Evolutionary conservation across 2,888 invertebrate genomes (phyloP).

Genomic region (Geophilus truncorum): DNA sequence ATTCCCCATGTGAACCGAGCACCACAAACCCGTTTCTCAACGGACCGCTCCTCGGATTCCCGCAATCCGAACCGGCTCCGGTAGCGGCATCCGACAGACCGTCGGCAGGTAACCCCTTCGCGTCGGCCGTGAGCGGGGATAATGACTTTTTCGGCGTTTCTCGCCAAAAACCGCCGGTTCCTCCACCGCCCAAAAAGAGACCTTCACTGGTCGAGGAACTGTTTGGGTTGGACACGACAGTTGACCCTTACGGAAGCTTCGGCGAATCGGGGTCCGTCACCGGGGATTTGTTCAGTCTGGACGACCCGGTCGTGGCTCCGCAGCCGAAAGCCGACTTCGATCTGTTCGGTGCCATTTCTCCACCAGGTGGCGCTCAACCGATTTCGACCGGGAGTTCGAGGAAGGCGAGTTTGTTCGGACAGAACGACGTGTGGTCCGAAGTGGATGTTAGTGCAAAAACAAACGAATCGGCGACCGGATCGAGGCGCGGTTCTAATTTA

Average conservation of each 20-base stretch:
- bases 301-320: not conserved
- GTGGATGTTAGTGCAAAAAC: not conserved
- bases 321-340: not conserved
- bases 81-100: too few relatives aligned
- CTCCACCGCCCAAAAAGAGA: not conserved
- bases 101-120: not conserved
- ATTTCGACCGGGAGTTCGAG: not conserved
- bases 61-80: not conserved
- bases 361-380: not conserved
- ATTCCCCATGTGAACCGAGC: not conserved
- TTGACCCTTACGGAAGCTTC: not conserved
- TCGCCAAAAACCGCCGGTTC: not conserved
- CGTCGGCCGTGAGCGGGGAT: not conserved
- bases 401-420: not conserved
- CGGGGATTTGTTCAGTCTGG: slow-evolving; percentile 27
- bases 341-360: not conserved
- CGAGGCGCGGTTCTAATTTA: not conserved
- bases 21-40: slow-evolving; percentile 38
- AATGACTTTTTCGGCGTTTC: not conserved
- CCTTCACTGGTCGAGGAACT: not conserved
- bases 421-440: not conserved
- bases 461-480: not conserved
- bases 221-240: not conserved
- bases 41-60: not conserved
- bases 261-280: not conserved